Conservation (phyloP, 2,888 invertebrate species). For the Rhimphoctona megacephalus region DNA sequence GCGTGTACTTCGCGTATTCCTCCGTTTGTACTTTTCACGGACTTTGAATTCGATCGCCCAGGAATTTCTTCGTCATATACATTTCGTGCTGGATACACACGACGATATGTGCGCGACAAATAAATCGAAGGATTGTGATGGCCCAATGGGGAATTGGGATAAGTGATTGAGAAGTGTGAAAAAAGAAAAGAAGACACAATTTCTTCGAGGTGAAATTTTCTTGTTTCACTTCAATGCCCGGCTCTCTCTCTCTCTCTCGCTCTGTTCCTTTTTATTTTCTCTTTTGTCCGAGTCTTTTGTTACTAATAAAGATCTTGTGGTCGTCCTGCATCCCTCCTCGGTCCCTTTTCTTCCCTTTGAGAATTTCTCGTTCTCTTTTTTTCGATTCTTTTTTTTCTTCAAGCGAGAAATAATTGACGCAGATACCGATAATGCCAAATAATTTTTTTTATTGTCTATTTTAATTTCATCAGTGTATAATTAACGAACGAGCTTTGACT, state of each 20-base stretch:
- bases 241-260: not conserved
- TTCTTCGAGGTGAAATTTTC: constrained; percentile 11
- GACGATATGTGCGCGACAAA: constrained; percentile 1
- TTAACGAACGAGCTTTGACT: too few relatives aligned
- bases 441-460: too few relatives aligned
- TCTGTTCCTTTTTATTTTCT: not conserved
- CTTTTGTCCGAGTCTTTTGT: constrained; percentile 4
- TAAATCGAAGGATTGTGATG: not conserved
- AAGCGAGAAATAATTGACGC: too few relatives aligned
- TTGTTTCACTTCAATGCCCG: not conserved
- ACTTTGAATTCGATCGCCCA: constrained; percentile 1
- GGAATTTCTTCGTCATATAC: not conserved
- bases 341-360: not conserved
- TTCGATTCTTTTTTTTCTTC: not conserved
- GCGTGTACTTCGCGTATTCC: constrained; percentile 14
- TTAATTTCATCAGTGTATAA: too few relatives aligned
- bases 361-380: not conserved
- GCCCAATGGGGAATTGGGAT: not conserved
- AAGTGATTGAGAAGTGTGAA: not conserved
- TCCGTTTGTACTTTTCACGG: not conserved
- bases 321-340: not conserved
- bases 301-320: not conserved
- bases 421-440: too few relatives aligned
- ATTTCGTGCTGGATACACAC: not conserved
- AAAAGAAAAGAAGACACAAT: not conserved